Conservation (phyloP, 1,140 invertebrate genomes). For the Drosophila nigrodunni region DNA sequence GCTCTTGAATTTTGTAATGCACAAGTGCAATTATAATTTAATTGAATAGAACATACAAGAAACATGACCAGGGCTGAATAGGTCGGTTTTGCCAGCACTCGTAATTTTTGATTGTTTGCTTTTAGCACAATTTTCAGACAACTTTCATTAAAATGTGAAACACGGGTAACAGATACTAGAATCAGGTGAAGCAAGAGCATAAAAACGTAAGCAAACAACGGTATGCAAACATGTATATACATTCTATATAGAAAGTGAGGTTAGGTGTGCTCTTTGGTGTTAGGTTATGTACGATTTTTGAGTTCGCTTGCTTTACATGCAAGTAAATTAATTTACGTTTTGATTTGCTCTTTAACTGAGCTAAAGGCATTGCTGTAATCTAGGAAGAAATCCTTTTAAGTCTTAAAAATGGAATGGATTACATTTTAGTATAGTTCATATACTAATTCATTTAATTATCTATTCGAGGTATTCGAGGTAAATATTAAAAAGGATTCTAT, state of each 20-base stretch:
- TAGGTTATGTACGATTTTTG: no score
- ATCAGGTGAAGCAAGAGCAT: background rate
- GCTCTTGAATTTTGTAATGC: constrained; percentile 24
- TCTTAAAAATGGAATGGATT: no score
- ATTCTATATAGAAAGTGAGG: constrained; percentile 1
- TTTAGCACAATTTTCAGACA: constrained; percentile 32
- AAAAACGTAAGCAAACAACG: constrained; percentile 33
- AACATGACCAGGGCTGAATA: background rate
- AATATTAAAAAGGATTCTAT: no score
- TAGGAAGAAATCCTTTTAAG: no score
- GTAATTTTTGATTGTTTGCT: constrained; percentile 43
- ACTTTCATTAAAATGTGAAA: constrained; percentile 57
- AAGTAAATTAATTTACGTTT: no score
- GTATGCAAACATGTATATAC: background rate
- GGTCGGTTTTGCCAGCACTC: no score
- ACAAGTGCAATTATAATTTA: constrained; percentile 56
- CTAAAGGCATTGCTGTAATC: no score
- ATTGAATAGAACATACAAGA: constrained; percentile 56
- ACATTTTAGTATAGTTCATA: no score
- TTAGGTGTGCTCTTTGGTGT: constrained; percentile 1
- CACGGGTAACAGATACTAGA: constrained; percentile 22
- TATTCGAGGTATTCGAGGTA: no score
- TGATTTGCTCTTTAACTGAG: no score
- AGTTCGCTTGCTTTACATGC: no score
- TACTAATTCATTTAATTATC: no score